Evolutionary conservation across 1,140 invertebrate genomes (phyloP).

Genomic region (Neomicropteryx cornuta): DNA sequence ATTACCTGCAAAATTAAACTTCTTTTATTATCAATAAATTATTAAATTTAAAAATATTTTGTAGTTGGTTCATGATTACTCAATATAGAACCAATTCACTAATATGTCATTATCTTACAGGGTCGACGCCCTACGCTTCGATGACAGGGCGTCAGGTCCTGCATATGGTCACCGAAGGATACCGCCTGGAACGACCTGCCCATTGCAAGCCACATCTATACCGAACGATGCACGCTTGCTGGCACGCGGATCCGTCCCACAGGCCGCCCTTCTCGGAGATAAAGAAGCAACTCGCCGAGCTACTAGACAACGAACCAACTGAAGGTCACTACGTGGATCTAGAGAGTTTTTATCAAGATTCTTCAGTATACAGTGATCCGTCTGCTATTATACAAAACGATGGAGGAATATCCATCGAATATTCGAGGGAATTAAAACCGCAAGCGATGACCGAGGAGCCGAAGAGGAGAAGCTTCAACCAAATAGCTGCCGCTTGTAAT

Average conservation of each 20-base stretch:
- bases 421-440: conserved; percentile 22
- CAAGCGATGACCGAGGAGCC: conserved; percentile 7
- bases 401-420: conserved; percentile 33
- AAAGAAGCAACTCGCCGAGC: conserved; percentile 53
- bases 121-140: conserved; percentile 71
- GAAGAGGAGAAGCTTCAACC: conserved; percentile 10
- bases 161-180: conserved; percentile 60
- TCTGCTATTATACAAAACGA: conserved; percentile 37
- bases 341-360: conserved; percentile 63
- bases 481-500: conserved; percentile 4
- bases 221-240: conserved; percentile 62
- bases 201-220: conserved; percentile 68
- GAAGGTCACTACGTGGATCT: conserved; percentile 66
- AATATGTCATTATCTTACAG: no score
- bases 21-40: no score
- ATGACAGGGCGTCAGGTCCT: conserved; percentile 71
- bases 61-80: no score
- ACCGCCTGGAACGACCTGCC: conserved; percentile 60
- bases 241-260: conserved; percentile 62
- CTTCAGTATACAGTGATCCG: conserved; percentile 43
- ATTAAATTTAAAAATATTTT: no score
- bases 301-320: conserved; percentile 57
- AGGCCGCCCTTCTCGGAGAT: conserved; percentile 60
- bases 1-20: no score
- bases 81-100: no score